These are phyloP conservation scores for Euplexia lucipara DNA, from an alignment of 2,888 invertebrate species.

Conservation along the genomic window DNA sequence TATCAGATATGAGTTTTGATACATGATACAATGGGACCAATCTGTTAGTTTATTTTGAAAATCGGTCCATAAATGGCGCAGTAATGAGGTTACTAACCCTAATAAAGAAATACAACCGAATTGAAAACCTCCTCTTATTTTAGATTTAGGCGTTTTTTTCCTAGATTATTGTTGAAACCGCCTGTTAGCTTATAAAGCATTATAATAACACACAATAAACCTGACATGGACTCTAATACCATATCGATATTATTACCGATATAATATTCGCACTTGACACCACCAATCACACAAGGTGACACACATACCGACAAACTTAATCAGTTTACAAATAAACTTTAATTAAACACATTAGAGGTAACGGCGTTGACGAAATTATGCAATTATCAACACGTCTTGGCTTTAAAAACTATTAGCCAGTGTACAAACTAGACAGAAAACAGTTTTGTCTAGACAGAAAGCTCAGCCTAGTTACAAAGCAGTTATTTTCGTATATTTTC, in stretches of 20 bases:
- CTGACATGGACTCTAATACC: constrained; percentile 2
- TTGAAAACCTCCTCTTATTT: too few species aligned
- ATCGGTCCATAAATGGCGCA: too few species aligned
- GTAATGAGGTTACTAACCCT: too few species aligned
- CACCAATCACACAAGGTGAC: constrained; percentile 60
- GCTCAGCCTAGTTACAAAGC: neutral
- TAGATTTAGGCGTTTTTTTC: too few species aligned
- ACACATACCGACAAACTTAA: constrained; percentile 62
- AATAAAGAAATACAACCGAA: too few species aligned
- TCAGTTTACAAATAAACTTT: constrained; percentile 62
- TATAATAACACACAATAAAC: constrained; percentile 9
- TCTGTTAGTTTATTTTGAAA: too few species aligned
- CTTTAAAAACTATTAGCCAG: constrained; percentile 17
- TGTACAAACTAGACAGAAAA: neutral
- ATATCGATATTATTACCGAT: constrained; percentile 37
- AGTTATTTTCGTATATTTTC: neutral
- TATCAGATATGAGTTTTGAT: too few species aligned
- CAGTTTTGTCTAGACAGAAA: neutral
- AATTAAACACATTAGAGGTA: constrained; percentile 51
- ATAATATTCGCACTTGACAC: constrained; percentile 61
- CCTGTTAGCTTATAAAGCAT: neutral
- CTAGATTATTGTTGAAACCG: too few species aligned
- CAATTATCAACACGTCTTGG: constrained; percentile 32
- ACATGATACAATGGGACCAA: too few species aligned
- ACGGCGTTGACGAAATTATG: constrained; percentile 38